Conservation (phyloP, 2,113 vertebrate genomes). For the Albula glossodonta region DNA sequence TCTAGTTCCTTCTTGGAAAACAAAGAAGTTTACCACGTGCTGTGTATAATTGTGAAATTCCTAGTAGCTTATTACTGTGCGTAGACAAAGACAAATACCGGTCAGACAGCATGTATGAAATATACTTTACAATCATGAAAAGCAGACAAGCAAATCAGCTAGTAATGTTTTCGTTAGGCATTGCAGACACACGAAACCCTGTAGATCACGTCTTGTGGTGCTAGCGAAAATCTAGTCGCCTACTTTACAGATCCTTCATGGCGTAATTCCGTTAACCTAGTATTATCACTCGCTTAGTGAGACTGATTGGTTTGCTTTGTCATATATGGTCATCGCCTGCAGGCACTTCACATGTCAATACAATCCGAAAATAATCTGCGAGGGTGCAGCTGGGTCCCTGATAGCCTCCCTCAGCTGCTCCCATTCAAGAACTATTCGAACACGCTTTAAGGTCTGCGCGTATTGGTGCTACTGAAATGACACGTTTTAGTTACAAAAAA, state of each 20-base stretch:
- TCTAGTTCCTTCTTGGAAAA: no score
- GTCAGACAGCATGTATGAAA: neutral
- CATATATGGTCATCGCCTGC: constrained; percentile 90
- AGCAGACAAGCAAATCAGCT: neutral
- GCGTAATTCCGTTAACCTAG: constrained; percentile 38
- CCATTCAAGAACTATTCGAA: constrained; percentile 49
- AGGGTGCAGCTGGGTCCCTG: constrained; percentile 78
- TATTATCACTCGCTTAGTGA: constrained; percentile 45
- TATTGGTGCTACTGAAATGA: constrained; percentile 67
- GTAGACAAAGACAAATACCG: neutral
- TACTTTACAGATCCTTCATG: neutral
- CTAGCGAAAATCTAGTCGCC: neutral
- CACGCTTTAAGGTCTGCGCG: neutral
- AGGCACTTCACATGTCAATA: constrained; percentile 71
- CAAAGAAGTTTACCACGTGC: no score
- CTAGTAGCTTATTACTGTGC: no score
- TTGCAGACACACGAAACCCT: neutral
- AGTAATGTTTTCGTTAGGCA: neutral
- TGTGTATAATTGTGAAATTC: no score
- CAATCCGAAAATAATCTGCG: constrained; percentile 85
- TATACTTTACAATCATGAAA: neutral
- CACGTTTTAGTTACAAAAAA: constrained; percentile 87
- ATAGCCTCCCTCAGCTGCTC: constrained; percentile 70
- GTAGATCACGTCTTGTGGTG: neutral
- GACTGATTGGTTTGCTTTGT: constrained; percentile 42